These are phyloP conservation scores for Drosophila lini DNA, from an alignment of 1,140 invertebrate species.

Conservation along the genomic window DNA sequence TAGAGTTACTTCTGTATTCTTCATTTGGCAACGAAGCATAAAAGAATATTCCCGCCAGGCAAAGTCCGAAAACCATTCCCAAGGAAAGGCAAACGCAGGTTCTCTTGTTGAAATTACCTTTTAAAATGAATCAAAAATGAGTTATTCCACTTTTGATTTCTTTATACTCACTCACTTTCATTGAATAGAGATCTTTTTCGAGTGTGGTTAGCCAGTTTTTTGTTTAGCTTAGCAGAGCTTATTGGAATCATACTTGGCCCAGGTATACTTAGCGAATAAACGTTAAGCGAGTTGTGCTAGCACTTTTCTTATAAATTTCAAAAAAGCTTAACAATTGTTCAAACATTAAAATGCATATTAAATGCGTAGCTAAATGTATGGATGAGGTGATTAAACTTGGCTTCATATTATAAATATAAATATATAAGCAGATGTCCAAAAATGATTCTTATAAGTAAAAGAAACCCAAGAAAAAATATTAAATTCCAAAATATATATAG, in stretches of 20 bases:
- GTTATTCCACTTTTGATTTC: too few species aligned
- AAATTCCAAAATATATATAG: neutral
- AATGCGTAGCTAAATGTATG: neutral
- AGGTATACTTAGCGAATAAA: conserved; percentile 19
- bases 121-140: neutral
- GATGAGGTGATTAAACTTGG: neutral
- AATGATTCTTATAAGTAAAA: neutral
- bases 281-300: neutral
- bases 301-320: neutral
- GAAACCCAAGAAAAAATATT: neutral
- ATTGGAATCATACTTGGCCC: conserved; percentile 19
- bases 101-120: conserved; percentile 6
- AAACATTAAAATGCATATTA: conserved; percentile 24
- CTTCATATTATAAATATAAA: neutral
- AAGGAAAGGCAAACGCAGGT: neutral
- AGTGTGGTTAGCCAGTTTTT: conserved; percentile 3
- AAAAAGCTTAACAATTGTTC: conserved; percentile 14
- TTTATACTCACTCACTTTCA: conserved; percentile 12
- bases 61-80: conserved; percentile 16
- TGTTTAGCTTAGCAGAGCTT: conserved; percentile 23
- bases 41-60: conserved; percentile 26
- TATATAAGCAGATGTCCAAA: neutral
- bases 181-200: neutral
- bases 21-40: conserved; percentile 5
- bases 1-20: neutral